Base-by-base conservation (phyloP, 2,797 vertebrate species). In the Myiothlypis chrysogaster region DNA sequence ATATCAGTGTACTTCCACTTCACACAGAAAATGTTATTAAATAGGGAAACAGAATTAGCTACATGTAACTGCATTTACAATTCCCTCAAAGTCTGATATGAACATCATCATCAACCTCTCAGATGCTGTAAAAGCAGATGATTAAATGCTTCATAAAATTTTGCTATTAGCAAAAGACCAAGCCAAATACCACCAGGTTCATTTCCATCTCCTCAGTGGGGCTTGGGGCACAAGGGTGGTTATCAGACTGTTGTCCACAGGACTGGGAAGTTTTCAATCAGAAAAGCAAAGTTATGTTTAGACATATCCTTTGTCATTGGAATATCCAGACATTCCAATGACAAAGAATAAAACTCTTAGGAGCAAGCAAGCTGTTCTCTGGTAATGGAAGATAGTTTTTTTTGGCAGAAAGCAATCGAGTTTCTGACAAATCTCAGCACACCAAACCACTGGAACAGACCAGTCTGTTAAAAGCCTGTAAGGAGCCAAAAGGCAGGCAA, bases 201-300 rank as follows among this genome's bases (percentile, higher is more conserved):
- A 56, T 47, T 75, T 44, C n/a, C 56, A 70, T 37, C 47, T 84
- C 46, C 24, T 71, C 41, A n/a, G 53, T 0, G 34, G 6, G 4
- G 5, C 24, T 43, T 39, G 12, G 52, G 28, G 34, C 32, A 69
- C 55, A 12, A 59, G 25, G 10, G 19, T 28, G 11, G 2, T 24
- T 25, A 30, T 17, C 27, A 34, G 21, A 23, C 12, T 39, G 32
- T n/a, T 0, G 0, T 27, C 46, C 20, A 9, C 37, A 59, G 49
- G 6, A 21, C 5, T 2, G 12, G 0, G 12, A 35, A 55, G 15
- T 12, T 83, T 39, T n/a, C 44, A 57, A 8, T 8, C 16, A 53
- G n/a, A 59, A 87, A 14, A 64, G 11, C 23, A 76, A 56, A 76
- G 18, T 24, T 28, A 22, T 3, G 2, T 13, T 56, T 41, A 17